phyloP scores from a whole-genome alignment of 1,140 invertebrate species.

The Eumeta japonica region DNA sequence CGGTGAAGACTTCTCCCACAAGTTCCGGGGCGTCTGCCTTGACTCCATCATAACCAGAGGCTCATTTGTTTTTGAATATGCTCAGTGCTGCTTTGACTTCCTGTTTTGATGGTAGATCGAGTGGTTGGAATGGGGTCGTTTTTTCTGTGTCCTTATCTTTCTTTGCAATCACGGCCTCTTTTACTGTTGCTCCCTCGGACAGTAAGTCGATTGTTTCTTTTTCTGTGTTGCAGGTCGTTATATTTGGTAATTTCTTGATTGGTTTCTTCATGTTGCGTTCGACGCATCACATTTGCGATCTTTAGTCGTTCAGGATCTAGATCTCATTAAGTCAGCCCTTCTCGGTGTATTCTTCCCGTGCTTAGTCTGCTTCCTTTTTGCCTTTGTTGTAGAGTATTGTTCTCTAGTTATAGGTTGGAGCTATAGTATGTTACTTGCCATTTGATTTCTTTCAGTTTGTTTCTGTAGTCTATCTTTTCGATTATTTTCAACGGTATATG shows the following conservation, averaged over 20 bases:
- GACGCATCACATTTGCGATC: conserved; percentile 4
- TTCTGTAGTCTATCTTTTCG: conserved; percentile 2
- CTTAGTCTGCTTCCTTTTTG: conserved; percentile 1
- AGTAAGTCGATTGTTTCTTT: conserved; percentile 5
- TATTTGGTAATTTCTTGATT: conserved; percentile 3
- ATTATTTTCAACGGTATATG: conserved; percentile 4
- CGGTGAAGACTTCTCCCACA: conserved; percentile 3
- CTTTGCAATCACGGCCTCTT: conserved; percentile 4
- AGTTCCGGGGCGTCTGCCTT: conserved; percentile 7
- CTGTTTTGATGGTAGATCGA: conserved; percentile 7
- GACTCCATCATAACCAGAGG: conserved; percentile 3
- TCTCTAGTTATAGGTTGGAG: background rate
- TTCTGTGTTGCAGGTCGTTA: conserved; percentile 4
- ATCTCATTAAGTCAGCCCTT: conserved; percentile 2
- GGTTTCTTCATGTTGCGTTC: conserved; percentile 3
- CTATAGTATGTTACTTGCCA: conserved; percentile 4
- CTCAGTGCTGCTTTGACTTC: conserved; percentile 5
- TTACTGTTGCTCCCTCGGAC: conserved; percentile 2
- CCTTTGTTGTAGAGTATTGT: background rate
- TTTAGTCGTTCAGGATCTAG: background rate
- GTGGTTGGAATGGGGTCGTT: conserved; percentile 4
- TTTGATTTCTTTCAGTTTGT: background rate
- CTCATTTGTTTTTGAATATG: conserved; percentile 6
- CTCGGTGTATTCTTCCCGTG: background rate
- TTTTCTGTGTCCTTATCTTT: conserved; percentile 5